phyloP scores from a whole-genome alignment of 2,888 invertebrate species.

The Pristionchus mayeri region DNA sequence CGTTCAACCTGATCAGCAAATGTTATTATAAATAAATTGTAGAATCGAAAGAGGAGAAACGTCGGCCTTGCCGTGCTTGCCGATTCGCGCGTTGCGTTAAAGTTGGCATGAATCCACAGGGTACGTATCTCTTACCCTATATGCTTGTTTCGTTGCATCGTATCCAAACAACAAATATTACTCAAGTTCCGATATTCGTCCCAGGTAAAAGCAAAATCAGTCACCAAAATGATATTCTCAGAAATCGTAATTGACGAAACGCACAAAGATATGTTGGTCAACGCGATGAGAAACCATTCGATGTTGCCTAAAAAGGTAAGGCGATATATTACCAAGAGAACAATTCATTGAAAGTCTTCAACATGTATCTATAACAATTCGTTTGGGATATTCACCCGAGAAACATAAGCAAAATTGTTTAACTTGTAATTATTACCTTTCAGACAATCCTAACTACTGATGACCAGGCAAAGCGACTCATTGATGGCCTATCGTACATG shows the following conservation, averaged over 20 bases:
- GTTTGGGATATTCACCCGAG: too few relatives aligned
- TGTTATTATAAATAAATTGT: too few relatives aligned
- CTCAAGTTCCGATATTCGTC: neutral
- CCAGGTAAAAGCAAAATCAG: neutral
- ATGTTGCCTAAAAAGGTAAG: neutral
- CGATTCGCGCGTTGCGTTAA: neutral
- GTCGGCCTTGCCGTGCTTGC: neutral
- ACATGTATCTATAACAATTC: neutral
- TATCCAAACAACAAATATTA: neutral
- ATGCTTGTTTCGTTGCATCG: too few relatives aligned
- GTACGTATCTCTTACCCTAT: neutral
- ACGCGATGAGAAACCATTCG: neutral
- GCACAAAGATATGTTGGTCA: neutral
- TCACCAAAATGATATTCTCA: neutral
- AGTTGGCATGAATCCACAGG: neutral
- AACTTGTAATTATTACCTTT: too few relatives aligned
- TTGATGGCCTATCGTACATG: neutral
- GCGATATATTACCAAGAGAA: too few relatives aligned
- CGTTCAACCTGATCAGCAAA: too few relatives aligned
- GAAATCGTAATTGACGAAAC: neutral
- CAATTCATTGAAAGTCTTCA: too few relatives aligned
- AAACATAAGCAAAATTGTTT: too few relatives aligned
- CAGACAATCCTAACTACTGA: neutral
- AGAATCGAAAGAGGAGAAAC: conserved; percentile 12
- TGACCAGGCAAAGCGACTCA: neutral